Base-by-base conservation (phyloP, 1,140 invertebrate species). In the Lordiphosa stackelbergi region DNA sequence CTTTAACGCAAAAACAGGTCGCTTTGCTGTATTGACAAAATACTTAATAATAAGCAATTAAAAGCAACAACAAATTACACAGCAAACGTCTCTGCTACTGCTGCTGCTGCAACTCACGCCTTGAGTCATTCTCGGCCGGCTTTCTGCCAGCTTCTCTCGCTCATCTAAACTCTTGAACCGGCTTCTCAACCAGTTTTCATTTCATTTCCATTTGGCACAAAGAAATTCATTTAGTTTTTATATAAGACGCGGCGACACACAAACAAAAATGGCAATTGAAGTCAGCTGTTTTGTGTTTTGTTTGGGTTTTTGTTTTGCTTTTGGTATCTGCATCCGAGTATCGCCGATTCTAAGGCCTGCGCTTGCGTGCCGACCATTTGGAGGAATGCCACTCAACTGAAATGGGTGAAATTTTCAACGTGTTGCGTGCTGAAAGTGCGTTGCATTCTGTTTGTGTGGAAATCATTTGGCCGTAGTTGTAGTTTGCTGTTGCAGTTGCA, bases 211-310 rank as follows among this genome's bases (percentile, higher is more conserved):
- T 73, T 79, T 77, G 64, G 40, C 66, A 41, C 41, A 47, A 51
- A 58, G 46, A 68, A 53, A 42, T 68, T 68, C 59, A 56, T 48
- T 46, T 46, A 46, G 28, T 37, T 51, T 55, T 52, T 48, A 51
- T 46, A 40, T 59, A 12, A 24, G 22, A 24, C 22, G 22, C 4
- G 22, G 22, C 22, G 22, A 24, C 22, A 24, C 22, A 24, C 22
- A 24, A 24, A 35, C 36, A 55, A 52, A 43, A 70, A 70, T 55
- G 51, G 42, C 53, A 45, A 53, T 42, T 56, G 40, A 24, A 74
- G 43, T 68, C 75, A 79, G 75, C 75, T 81, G 75, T 75, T 81
- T 71, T 51, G 16, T 81, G 74, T 79, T 79, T 77, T 69, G 52
- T 71, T 69, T 53, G 42, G 43, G 41, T 36, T 46, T 8, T 42